Evolutionary conservation across 2,888 invertebrate species (phyloP).

Genomic region (Diloba caeruleocephala): DNA sequence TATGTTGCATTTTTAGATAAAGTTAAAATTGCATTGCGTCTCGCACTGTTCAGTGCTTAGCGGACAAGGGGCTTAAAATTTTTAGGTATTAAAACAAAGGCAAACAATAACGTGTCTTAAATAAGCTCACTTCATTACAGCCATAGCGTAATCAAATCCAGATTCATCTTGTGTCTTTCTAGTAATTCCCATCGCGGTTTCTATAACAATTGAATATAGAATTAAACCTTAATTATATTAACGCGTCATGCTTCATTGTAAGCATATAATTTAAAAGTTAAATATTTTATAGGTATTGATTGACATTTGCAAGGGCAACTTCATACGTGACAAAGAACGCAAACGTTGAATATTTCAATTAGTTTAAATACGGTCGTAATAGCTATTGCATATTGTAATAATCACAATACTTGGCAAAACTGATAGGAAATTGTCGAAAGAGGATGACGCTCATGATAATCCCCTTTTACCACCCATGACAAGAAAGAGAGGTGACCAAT

Average conservation of each 20-base stretch:
- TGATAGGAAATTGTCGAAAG: too few species aligned
- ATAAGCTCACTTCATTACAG: conserved; percentile 92
- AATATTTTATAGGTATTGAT: conserved; percentile 7
- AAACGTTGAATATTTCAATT: conserved; percentile 15
- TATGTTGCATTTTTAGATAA: too few species aligned
- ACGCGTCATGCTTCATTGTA: conserved; percentile 22
- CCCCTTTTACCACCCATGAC: too few species aligned
- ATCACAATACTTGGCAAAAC: too few species aligned
- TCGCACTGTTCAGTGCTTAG: too few species aligned
- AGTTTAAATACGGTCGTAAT: conserved; percentile 18
- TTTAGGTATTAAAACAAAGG: too few species aligned
- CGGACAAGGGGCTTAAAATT: too few species aligned
- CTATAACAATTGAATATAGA: conserved; percentile 85
- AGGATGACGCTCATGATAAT: too few species aligned
- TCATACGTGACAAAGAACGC: not conserved
- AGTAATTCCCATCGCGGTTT: conserved; percentile 95
- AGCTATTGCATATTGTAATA: conserved; percentile 1
- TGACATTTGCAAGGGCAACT: conserved; percentile 8
- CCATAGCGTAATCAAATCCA: conserved; percentile 95
- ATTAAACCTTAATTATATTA: not conserved
- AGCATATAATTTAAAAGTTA: conserved; percentile 23
- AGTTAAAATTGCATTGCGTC: too few species aligned
- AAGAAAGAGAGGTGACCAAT: too few species aligned
- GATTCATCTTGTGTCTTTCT: conserved; percentile 92
- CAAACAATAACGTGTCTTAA: too few species aligned